Evolutionary conservation across 2,113 vertebrate species (phyloP).

Genomic region (Dendrocopos noguchii): DNA sequence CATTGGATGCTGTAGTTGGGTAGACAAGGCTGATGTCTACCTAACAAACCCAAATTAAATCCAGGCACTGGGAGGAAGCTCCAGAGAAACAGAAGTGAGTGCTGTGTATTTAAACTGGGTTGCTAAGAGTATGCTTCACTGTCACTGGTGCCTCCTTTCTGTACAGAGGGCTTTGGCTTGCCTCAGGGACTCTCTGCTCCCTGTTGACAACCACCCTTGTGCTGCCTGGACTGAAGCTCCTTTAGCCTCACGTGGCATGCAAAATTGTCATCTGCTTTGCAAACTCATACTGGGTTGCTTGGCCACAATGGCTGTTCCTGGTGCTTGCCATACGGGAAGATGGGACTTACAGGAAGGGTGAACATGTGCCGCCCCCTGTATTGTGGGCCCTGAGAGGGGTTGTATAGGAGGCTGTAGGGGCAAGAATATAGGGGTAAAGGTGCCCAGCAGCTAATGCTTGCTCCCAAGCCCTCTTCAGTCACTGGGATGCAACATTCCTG

Average conservation of each 20-base stretch:
- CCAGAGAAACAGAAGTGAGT: neutral
- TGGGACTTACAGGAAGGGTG: neutral
- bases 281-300: neutral
- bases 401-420: neutral
- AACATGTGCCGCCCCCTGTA: neutral
- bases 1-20: accelerated
- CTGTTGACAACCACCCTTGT: neutral
- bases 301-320: accelerated
- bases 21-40: neutral
- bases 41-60: neutral
- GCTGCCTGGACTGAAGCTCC: neutral
- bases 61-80: neutral
- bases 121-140: neutral
- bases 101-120: neutral
- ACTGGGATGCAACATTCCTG: neutral
- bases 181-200: neutral
- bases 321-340: neutral
- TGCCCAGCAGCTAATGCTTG: neutral
- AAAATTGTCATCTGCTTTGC: neutral
- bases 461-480: neutral
- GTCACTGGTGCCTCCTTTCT: neutral
- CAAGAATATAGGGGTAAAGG: neutral
- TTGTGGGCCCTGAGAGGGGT: neutral
- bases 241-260: accelerated
- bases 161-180: neutral